phyloP scores from a whole-genome alignment of 2,797 vertebrate genomes.

The Acanthopagrus latus region DNA sequence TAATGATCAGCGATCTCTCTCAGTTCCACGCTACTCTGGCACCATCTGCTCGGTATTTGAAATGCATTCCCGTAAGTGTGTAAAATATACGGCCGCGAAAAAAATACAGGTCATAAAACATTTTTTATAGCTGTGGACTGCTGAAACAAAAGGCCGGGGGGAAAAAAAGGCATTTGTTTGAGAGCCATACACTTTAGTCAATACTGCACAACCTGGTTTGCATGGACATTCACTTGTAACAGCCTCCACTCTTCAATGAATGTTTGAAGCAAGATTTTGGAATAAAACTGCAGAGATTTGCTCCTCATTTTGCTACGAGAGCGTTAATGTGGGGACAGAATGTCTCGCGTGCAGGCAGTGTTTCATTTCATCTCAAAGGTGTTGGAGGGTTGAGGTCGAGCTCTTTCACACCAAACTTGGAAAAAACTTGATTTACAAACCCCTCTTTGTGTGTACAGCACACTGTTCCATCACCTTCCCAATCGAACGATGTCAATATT shows the following conservation, averaged over 20 bases:
- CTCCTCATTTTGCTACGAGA: not conserved
- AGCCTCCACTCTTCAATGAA: not conserved
- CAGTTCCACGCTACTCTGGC: conserved; percentile 22
- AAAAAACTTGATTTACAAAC: not conserved
- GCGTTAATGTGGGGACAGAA: not conserved
- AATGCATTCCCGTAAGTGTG: conserved; percentile 67
- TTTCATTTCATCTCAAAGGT: not conserved
- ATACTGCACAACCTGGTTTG: not conserved
- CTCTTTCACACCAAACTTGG: not conserved
- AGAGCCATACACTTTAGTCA: not conserved
- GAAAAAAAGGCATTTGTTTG: conserved; percentile 20
- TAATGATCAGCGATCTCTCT: conserved; percentile 70
- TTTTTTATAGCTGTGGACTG: conserved; percentile 36
- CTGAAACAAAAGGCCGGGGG: conserved; percentile 54
- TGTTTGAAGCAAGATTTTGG: not conserved
- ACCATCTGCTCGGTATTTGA: conserved; percentile 76
- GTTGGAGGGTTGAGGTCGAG: not conserved
- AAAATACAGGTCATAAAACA: conserved; percentile 57
- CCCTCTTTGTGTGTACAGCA: not conserved
- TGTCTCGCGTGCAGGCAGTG: not conserved
- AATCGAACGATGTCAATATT: no score
- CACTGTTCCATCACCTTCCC: not conserved
- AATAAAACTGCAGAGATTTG: not conserved
- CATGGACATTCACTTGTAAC: not conserved
- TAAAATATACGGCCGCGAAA: conserved; percentile 60